Conservation (phyloP, 2,113 vertebrate species). For the Ammodytes dubius region DNA sequence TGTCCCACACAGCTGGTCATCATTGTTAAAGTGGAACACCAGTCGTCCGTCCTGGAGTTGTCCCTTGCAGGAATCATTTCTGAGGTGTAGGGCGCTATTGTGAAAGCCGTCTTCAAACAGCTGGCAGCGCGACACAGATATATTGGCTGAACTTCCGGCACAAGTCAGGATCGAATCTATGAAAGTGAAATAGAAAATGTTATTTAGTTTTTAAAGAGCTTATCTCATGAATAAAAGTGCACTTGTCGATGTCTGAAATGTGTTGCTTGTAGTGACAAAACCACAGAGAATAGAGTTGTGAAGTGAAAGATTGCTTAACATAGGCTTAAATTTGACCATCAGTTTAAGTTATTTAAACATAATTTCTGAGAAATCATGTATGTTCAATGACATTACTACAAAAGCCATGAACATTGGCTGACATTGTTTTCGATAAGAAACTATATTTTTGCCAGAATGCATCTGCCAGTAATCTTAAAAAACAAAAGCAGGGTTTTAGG, state of each 20-base stretch:
- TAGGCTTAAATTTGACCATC: no score
- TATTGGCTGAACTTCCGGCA: constrained; percentile 48
- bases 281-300: no score
- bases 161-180: constrained; percentile 67
- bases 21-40: constrained; percentile 70
- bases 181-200: background rate
- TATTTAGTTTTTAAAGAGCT: background rate
- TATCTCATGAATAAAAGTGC: background rate
- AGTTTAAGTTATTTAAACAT: no score
- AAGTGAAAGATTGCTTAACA: no score
- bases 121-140: constrained; percentile 77
- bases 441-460: no score
- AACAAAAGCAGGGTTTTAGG: background rate
- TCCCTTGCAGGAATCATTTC: constrained; percentile 67
- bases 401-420: no score
- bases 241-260: no score
- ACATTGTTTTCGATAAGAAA: no score
- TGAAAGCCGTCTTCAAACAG: constrained; percentile 74
- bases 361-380: no score
- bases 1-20: constrained; percentile 68
- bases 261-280: no score
- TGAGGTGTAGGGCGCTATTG: constrained; percentile 57
- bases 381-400: no score
- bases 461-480: background rate
- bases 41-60: constrained; percentile 57